phyloP scores from a whole-genome alignment of 2,113 vertebrate genomes.

The Ellobius talpinus region DNA sequence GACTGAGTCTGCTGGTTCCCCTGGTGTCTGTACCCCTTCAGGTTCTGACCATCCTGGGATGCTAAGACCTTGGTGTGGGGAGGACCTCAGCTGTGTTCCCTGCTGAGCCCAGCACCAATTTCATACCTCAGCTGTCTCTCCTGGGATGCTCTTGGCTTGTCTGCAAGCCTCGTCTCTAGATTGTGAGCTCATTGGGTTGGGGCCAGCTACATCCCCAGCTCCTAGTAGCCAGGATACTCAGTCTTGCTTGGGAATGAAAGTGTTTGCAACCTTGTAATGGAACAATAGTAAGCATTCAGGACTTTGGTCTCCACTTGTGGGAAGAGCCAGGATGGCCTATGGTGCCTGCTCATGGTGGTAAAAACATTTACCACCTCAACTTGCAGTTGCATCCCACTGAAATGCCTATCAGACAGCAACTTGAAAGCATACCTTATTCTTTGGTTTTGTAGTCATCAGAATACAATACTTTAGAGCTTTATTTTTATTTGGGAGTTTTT shows the following conservation, averaged over 20 bases:
- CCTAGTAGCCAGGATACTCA: background rate
- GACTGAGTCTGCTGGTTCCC: background rate
- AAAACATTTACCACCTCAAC: background rate
- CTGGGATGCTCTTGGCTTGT: background rate
- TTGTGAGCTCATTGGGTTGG: background rate
- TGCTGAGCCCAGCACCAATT: background rate
- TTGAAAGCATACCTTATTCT: background rate
- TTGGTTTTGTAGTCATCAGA: background rate
- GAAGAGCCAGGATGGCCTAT: rapidly evolving
- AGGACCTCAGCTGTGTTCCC: rapidly evolving
- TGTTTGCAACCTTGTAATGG: background rate
- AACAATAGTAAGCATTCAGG: background rate
- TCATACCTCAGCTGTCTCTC: background rate
- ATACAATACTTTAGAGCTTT: too few species aligned
- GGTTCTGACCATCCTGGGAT: background rate
- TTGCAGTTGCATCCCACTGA: background rate
- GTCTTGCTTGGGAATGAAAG: background rate
- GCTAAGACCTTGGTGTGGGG: background rate
- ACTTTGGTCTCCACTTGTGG: background rate
- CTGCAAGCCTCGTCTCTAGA: background rate
- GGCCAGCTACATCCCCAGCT: background rate
- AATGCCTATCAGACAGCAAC: too few species aligned
- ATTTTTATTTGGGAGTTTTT: background rate
- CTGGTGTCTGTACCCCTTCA: background rate
- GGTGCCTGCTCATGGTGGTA: background rate